Base-by-base conservation (phyloP, 1,140 invertebrate species). In the Papilio polyxenes region DNA sequence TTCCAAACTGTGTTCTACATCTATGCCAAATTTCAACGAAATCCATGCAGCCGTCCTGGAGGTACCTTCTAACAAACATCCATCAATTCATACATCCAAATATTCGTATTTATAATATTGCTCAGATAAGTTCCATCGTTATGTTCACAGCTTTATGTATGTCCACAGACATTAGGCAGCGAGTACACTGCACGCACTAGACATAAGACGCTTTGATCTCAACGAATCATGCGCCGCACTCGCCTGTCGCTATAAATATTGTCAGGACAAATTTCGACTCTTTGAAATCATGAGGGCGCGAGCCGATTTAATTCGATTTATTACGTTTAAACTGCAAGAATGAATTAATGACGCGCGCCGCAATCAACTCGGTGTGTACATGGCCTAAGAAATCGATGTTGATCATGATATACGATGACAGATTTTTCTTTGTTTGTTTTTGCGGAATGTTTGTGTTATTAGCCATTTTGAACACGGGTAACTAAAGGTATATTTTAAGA, bases 181-280 rank as follows among this genome's bases (percentile, higher is more conserved):
- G 78, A 49, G 40, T 80, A 69, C 78, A 80, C 78, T 65, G 10
- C 62, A 81, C 77, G 31, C 49, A 77, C 85, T 65, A 80, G 78
- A 80, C 75, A 82, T 83, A 81, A 79, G 17, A 82, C 78, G 82
- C 91, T 93, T 93, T 92, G 90, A 93, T 90, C 89, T 92, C 85
- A 37, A 83, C 85, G 84, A 82, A 87, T 87, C 86, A 84, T 86
- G 85, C 82, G 85, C 83, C 83, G 81, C 83, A 81, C 82, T 56
- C 74, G 69, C 59, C 87, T 85, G 89, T 86, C 88, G 83, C 86
- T 85, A 81, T 93, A 93, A 93, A 93, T 93, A 88, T 88, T 89
- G 91, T 92, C 90, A 87, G 86, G 92, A 93, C 91, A 92, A 93
- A 93, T 93, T 92, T 91, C 89, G 84, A 91, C 86, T 90, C 91